Percentiles rank a stretch among this genome's conserved stretches.
Evolutionary conservation across 2,113 vertebrate genomes (phyloP).

Genomic region (Romanogobio albipinnatus): DNA sequence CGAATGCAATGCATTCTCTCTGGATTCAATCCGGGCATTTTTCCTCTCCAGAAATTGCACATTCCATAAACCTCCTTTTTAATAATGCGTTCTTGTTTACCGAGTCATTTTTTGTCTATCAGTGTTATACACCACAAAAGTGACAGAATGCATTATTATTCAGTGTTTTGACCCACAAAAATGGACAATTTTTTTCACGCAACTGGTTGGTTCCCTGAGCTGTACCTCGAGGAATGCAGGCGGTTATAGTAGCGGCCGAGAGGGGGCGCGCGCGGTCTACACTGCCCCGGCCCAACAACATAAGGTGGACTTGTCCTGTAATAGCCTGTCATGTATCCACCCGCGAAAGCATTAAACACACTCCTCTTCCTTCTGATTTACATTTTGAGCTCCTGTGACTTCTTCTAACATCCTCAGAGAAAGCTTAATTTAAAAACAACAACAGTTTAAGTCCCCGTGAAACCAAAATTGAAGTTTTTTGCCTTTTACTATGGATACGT

Average conservation of each 20-base stretch:
- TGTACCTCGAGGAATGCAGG: neutral
- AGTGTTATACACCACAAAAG: neutral
- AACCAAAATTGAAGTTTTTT: no score
- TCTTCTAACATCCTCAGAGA: neutral
- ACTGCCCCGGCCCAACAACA: neutral
- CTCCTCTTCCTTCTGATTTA: neutral
- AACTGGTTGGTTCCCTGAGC: neutral
- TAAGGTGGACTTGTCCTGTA: neutral
- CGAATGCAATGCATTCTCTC: neutral
- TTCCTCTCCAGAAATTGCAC: conserved; percentile 30
- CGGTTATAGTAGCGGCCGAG: neutral
- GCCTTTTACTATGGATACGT: no score
- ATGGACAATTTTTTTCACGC: neutral
- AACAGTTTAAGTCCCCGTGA: no score
- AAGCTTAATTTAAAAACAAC: neutral
- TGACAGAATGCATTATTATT: neutral
- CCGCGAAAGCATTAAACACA: neutral
- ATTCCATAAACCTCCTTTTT: neutral
- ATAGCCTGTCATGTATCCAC: neutral
- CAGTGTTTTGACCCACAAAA: neutral
- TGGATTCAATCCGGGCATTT: neutral
- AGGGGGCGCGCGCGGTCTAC: conserved; percentile 14
- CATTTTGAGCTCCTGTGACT: neutral
- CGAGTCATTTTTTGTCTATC: neutral
- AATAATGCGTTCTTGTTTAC: neutral